Base-by-base conservation (phyloP, 2,113 vertebrate genomes). In the Antidorcas marsupialis region DNA sequence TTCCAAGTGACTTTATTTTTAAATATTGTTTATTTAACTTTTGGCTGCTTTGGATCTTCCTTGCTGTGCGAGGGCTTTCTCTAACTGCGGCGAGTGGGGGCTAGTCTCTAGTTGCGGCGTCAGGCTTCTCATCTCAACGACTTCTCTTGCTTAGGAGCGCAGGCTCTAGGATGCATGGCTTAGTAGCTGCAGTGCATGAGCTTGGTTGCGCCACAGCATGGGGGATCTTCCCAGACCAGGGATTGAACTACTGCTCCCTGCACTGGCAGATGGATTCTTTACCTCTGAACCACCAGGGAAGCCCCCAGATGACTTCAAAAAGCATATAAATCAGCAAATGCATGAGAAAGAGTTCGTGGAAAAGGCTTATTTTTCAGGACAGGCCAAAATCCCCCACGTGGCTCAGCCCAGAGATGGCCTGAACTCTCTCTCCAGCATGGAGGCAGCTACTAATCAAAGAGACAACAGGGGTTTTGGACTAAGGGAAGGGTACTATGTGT, bases 91-190 rank as follows among this genome's bases (percentile, higher is more conserved):
- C 2, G 0, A 43, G 23, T 27, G 6, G 12, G 12, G 36, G 12
- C 71, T 27, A 7, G 21, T 43, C 21, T 76, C 71, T 76, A 43
- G 23, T 3, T 43, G 39, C 0, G 12, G 12, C 25, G 0, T 14
- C 71, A 8, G 71, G 71, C 39, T 43, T 76, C 71, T 76, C 39
- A 43, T 76, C 14, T 43, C 39, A 15, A 15, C 0, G 6, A 43
- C 39, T 76, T 76, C 71, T 76, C 71, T 76, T 76, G 71, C 43
- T 76, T 43, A 43, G 23, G 23, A 43, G 11, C 3, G 2, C 71
- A 43, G 39, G 39, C 23, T 76, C 6, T 15, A 43, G 39, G 23
- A 27, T 43, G 23, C 6, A 27, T 5, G 11, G 71, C 11, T 43
- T 27, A 76, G 36, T 43, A 43, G 71, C 39, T 74, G 71, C 6